Conservation (phyloP, 2,113 vertebrate genomes). For the Tinamus guttatus region DNA sequence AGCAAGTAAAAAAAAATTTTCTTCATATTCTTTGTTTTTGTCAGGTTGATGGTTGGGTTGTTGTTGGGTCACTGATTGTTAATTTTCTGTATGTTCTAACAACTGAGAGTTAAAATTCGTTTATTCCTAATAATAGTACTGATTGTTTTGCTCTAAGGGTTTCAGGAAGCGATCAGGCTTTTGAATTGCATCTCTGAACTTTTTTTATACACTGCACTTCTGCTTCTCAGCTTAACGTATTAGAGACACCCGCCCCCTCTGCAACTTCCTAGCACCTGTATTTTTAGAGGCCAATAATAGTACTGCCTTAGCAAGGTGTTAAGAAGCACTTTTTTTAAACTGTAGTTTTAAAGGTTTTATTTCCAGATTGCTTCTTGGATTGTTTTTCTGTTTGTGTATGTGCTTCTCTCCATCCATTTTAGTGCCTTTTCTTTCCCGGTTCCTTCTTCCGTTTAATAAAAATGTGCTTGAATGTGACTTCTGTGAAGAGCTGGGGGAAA, state of each 20-base stretch:
- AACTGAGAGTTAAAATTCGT: neutral
- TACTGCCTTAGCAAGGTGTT: neutral
- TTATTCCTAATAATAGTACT: neutral
- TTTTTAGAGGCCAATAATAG: neutral
- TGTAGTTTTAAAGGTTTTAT: neutral
- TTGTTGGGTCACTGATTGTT: neutral
- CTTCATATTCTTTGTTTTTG: neutral
- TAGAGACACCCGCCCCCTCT: neutral
- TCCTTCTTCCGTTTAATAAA: neutral
- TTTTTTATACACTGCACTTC: neutral
- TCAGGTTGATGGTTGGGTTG: neutral
- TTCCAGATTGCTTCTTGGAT: neutral
- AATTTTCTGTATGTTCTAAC: neutral
- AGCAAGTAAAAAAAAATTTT: neutral
- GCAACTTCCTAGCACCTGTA: neutral
- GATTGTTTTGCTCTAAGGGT: neutral
- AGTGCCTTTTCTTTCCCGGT: neutral
- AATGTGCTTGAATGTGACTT: neutral
- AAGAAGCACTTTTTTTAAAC: neutral
- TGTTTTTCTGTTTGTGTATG: neutral
- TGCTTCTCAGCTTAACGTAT: neutral
- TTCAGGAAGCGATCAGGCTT: constrained; percentile 19
- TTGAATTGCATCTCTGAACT: neutral
- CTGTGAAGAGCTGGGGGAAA: neutral
- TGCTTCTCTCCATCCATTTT: neutral